Percentiles rank a stretch among this genome's conserved stretches.
phyloP scores from a whole-genome alignment of 92 coral and sea anemone species.

The Pocillopora grandis region DNA sequence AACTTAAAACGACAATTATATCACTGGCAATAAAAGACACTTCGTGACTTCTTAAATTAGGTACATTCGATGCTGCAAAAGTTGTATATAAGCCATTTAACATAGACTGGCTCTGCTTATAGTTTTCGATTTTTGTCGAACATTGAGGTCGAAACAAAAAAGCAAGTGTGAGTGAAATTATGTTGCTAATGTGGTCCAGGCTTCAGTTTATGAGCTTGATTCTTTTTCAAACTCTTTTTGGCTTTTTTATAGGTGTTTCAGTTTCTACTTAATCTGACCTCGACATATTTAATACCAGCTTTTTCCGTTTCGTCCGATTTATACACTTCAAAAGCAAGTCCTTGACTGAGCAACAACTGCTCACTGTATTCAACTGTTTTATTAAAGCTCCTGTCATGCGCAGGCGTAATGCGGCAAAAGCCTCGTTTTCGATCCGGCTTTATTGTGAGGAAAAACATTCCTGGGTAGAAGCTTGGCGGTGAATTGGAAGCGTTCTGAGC shows the following conservation, averaged over 20 bases:
- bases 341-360: not conserved
- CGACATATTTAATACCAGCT: slow-evolving; percentile 1
- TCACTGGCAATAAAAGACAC: too few relatives aligned
- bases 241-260: not conserved
- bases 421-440: not conserved
- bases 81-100: too few relatives aligned
- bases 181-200: too few relatives aligned
- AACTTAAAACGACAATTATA: too few relatives aligned
- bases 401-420: not conserved
- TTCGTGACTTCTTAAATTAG: too few relatives aligned
- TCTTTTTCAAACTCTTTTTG: too few relatives aligned
- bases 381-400: not conserved
- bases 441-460: not conserved
- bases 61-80: too few relatives aligned
- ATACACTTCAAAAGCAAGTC: not conserved
- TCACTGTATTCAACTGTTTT: not conserved
- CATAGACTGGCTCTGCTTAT: too few relatives aligned
- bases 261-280: not conserved
- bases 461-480: not conserved
- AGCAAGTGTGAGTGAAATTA: too few relatives aligned
- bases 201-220: too few relatives aligned
- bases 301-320: not conserved
- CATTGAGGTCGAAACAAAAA: too few relatives aligned
- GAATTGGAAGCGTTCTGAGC: not conserved
- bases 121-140: too few relatives aligned